Base-by-base conservation (phyloP, 1,140 invertebrate genomes). In the Idris sp. region DNA sequence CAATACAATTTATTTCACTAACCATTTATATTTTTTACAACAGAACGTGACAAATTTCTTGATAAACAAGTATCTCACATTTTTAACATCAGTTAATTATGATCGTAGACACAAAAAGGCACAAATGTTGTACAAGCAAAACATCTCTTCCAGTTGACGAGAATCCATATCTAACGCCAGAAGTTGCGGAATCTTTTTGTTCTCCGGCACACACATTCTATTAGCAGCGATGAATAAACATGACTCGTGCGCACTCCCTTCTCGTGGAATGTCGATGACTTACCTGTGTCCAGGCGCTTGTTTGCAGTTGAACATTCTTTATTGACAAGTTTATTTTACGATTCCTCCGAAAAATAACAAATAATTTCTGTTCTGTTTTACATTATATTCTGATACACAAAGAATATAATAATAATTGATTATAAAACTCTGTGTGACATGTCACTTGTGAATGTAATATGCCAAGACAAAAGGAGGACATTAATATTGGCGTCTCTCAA, bases 171-270 rank as follows among this genome's bases (percentile, higher is more conserved):
- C 48, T 58, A 71, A 65, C 43, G 28, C 65, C 58, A 61, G 71
- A 49, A 61, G 43, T 26, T 26, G 9, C 36, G 19, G 18, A 16
- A 65, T 56, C 33, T n/a, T 46, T 65, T 14, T 48, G 16, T 31
- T 43, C 35, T 40, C 54, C 62, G 68, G n/a, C n/a, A 62, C 62
- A 59, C 53, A 74, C 62, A 48, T 76, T 76, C 69, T 73, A 73
- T 76, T 73, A 64, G 56, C 31, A n/a, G 9, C 46, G 44, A 67
- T 77, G 71, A 77, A 74, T 74, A 71, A 77, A 71, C 65, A 69
- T 74, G 64, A 58, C 33, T 64, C 38, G 40, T 15, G 69, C 25
- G 62, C 64, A 54, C 48, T 61, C 48, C 43, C 49, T 68, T 11
- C 10, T 18, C 48, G 22, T 40, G 62, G 62, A 68, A 68, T 68